These are phyloP conservation scores for Halocaridina rubra DNA, from an alignment of 2,888 invertebrate species.

Conservation along the genomic window DNA sequence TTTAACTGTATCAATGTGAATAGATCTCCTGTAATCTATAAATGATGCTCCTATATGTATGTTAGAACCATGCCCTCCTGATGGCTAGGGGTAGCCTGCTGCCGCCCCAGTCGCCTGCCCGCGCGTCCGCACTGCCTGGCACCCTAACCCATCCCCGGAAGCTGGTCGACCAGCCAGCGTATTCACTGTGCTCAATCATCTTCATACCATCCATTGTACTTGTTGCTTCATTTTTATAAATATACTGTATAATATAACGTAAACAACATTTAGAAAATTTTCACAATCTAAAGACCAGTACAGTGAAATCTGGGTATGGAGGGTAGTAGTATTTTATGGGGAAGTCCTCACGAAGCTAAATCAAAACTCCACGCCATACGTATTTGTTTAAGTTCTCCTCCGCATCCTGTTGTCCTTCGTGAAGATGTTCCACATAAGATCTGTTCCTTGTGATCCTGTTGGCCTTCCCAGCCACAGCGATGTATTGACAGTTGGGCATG, in stretches of 20 bases:
- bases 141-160: slow-evolving; percentile 51
- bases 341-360: slow-evolving; percentile 57
- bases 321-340: slow-evolving; percentile 56
- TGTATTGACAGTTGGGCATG: slow-evolving; percentile 51
- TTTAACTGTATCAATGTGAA: slow-evolving; percentile 62
- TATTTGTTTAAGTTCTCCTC: slow-evolving; percentile 53
- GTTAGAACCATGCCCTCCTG: slow-evolving; percentile 54
- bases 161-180: slow-evolving; percentile 20
- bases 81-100: slow-evolving; percentile 59
- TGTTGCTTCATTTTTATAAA: slow-evolving; percentile 17
- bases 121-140: slow-evolving; percentile 60
- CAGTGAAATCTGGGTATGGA: slow-evolving; percentile 42
- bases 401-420: slow-evolving; percentile 51
- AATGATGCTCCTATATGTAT: slow-evolving; percentile 57
- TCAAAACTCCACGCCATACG: slow-evolving; percentile 57
- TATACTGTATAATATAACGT: not conserved
- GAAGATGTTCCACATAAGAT: slow-evolving; percentile 53
- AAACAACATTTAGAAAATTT: slow-evolving; percentile 19
- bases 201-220: not conserved
- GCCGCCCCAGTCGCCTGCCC: slow-evolving; percentile 58
- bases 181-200: slow-evolving; percentile 20
- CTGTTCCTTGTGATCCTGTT: slow-evolving; percentile 60
- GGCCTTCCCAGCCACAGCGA: slow-evolving; percentile 49
- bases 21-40: slow-evolving; percentile 62
- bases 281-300: slow-evolving; percentile 12